Percentiles rank a stretch among this genome's conserved stretches.
These are phyloP conservation scores for Caracal caracal DNA, from an alignment of 2,113 vertebrate genomes.

Conservation along the genomic window DNA sequence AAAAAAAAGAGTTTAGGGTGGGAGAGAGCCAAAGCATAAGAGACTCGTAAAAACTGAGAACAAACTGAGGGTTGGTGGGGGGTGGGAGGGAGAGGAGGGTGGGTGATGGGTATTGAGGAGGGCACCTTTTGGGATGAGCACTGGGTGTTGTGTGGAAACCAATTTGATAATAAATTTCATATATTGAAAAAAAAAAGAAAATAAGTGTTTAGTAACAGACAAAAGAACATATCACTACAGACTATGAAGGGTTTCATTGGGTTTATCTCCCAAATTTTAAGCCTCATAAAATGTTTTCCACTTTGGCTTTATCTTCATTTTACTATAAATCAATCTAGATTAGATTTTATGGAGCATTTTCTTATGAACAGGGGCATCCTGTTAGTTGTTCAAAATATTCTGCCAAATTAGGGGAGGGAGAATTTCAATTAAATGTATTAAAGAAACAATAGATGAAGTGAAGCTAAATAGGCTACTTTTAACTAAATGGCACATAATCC, in stretches of 20 bases:
- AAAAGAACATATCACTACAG: not conserved
- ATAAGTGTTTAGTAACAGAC: not conserved
- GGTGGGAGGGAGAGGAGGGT: too few species aligned
- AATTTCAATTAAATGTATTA: not conserved
- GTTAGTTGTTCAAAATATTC: not conserved
- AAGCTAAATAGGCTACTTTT: not conserved
- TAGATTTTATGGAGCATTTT: not conserved
- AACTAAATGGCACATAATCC: not conserved
- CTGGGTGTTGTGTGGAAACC: too few species aligned
- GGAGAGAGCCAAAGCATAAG: too few species aligned
- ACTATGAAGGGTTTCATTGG: not conserved
- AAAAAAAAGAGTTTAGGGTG: too few species aligned
- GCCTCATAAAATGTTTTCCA: not conserved
- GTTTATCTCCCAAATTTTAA: not conserved
- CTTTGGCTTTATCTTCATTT: not conserved
- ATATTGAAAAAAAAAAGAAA: too few species aligned
- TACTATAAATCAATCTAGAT: not conserved
- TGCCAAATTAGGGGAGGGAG: not conserved
- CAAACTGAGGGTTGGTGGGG: too few species aligned
- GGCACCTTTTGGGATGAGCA: too few species aligned
- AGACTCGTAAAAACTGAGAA: too few species aligned
- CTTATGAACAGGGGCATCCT: not conserved
- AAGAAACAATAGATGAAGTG: not conserved
- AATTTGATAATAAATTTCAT: too few species aligned
- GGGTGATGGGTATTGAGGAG: too few species aligned